Conservation (phyloP, 2,888 invertebrate species). For the Lasioglossum morio region DNA sequence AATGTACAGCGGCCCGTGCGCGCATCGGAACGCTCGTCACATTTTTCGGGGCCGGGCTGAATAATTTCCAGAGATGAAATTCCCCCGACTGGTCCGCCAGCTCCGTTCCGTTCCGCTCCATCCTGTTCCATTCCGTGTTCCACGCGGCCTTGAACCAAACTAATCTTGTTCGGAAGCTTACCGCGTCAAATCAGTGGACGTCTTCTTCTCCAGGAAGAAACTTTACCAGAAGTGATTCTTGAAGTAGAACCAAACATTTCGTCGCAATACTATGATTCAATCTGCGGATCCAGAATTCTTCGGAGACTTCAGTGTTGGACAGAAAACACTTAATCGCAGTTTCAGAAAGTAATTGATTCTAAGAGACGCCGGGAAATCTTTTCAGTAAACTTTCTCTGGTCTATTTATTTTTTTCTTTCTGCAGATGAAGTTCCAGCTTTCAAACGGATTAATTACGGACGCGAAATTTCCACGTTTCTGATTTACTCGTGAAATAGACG, state of each 20-base stretch:
- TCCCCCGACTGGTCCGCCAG: background rate
- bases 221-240: background rate
- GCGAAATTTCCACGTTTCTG: background rate
- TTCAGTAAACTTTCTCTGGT: too few species aligned
- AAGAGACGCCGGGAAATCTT: too few species aligned
- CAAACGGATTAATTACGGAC: background rate
- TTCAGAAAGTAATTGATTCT: background rate
- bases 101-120: background rate
- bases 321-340: background rate
- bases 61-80: background rate
- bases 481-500: background rate
- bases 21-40: conserved; percentile 18
- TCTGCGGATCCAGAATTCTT: background rate
- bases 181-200: background rate
- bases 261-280: background rate
- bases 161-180: background rate
- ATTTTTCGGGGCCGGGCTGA: background rate
- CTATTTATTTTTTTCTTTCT: too few species aligned
- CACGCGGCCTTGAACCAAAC: background rate
- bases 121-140: background rate
- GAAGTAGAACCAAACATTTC: background rate
- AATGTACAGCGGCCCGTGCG: conserved; percentile 12
- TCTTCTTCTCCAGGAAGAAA: background rate
- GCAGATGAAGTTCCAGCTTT: too few species aligned
- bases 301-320: background rate